Evolutionary conservation across 2,113 vertebrate genomes (phyloP).

Genomic region (Falco punctatus): DNA sequence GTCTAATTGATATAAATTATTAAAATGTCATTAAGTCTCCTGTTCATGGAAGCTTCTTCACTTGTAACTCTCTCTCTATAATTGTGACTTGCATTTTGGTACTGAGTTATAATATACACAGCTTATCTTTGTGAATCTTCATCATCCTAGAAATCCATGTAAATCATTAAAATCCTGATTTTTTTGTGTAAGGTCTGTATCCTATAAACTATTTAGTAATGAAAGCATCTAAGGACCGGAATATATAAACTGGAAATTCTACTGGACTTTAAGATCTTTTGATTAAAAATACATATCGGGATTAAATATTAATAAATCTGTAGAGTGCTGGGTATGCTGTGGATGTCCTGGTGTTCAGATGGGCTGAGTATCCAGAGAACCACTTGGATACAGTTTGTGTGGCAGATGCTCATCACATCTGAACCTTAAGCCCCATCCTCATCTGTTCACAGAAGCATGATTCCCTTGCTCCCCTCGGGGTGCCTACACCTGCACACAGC

Average conservation of each 20-base stretch:
- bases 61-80: not conserved
- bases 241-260: not conserved
- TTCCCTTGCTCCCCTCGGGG: not conserved
- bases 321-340: not conserved
- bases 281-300: slow-evolving; percentile 32
- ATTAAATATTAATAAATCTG: slow-evolving; percentile 19
- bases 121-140: not conserved
- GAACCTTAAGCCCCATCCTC: not conserved
- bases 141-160: not conserved
- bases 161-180: not conserved
- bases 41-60: not conserved
- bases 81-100: not conserved
- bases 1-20: not conserved
- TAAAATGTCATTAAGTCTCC: not conserved
- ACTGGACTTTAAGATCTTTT: slow-evolving; percentile 16
- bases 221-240: not conserved
- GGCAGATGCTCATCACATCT: not conserved
- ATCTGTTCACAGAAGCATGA: accelerated
- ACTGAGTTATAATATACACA: not conserved
- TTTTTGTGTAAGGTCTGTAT: not conserved
- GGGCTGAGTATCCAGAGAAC: not conserved
- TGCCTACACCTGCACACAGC: accelerated
- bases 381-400: not conserved
- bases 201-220: slow-evolving; percentile 15
- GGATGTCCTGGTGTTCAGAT: not conserved